Evolutionary conservation across 2,888 invertebrate species (phyloP).

Genomic region (Plagodis pulveraria): DNA sequence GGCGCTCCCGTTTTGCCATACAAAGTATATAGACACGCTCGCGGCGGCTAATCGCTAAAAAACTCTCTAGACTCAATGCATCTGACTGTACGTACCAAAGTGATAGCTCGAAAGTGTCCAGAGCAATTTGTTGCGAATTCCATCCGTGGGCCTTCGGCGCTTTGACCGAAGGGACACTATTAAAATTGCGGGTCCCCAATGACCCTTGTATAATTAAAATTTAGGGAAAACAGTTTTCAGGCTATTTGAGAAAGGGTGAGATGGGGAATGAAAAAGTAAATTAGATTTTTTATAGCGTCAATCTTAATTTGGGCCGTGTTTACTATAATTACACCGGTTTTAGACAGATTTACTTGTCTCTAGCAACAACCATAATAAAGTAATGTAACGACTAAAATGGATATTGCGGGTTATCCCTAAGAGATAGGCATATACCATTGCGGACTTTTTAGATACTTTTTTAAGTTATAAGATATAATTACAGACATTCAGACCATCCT

Average conservation of each 20-base stretch:
- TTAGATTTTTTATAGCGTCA: conserved; percentile 15
- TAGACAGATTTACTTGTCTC: too few species aligned
- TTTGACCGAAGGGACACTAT: conserved; percentile 23
- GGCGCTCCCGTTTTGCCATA: too few species aligned
- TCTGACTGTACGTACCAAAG: conserved; percentile 1
- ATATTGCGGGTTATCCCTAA: too few species aligned
- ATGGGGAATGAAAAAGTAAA: conserved; percentile 10
- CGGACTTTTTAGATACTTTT: too few species aligned
- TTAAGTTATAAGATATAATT: too few species aligned
- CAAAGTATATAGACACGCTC: too few species aligned
- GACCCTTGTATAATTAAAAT: conserved; percentile 26
- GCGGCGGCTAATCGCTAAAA: too few species aligned
- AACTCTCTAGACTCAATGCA: background rate
- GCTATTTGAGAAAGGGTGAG: conserved; percentile 17
- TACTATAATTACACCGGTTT: background rate
- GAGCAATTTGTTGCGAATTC: conserved; percentile 19
- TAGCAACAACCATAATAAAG: too few species aligned
- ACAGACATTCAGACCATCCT: too few species aligned
- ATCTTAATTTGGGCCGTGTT: conserved; percentile 15
- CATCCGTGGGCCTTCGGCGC: conserved; percentile 1
- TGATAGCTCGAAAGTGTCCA: conserved; percentile 6
- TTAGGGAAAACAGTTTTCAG: conserved; percentile 22
- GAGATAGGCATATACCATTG: too few species aligned
- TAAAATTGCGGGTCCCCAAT: conserved; percentile 22
- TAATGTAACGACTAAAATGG: too few species aligned